Evolutionary conservation across 2,888 invertebrate genomes (phyloP).

Genomic region (Lithophane socia): DNA sequence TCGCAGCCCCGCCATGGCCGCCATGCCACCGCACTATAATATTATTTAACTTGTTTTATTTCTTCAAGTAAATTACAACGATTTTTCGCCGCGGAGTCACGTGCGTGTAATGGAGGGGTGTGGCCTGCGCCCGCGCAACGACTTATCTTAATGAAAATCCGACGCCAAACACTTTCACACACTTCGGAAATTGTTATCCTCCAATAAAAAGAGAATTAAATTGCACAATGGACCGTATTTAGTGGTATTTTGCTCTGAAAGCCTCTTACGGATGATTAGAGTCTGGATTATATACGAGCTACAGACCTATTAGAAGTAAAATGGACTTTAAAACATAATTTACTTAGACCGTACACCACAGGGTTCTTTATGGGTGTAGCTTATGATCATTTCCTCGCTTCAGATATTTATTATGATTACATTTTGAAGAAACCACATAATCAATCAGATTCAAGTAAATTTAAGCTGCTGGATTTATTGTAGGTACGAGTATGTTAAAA

Average conservation of each 20-base stretch:
- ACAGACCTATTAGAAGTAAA: slow-evolving; percentile 32
- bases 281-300: slow-evolving; percentile 30
- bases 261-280: slow-evolving; percentile 41
- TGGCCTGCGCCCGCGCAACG: slow-evolving; percentile 66
- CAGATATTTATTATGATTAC: slow-evolving; percentile 29
- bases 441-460: not conserved
- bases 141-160: slow-evolving; percentile 76
- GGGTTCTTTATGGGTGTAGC: slow-evolving; percentile 7
- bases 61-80: slow-evolving; percentile 55
- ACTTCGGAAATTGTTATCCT: slow-evolving; percentile 52
- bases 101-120: slow-evolving; percentile 64
- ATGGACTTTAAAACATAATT: slow-evolving; percentile 41
- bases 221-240: slow-evolving; percentile 53
- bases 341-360: not conserved
- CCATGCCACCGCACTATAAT: slow-evolving; percentile 38
- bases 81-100: slow-evolving; percentile 57
- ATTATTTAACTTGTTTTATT: slow-evolving; percentile 57
- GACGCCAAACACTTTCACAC: slow-evolving; percentile 68
- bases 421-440: slow-evolving; percentile 4
- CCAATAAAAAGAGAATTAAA: slow-evolving; percentile 58
- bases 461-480: not conserved
- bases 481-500: not conserved
- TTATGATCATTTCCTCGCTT: not conserved
- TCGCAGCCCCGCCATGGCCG: slow-evolving; percentile 7
- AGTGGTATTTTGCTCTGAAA: slow-evolving; percentile 49